Percentiles rank a stretch among this genome's conserved stretches.
Evolutionary conservation across 2,888 invertebrate genomes (phyloP).

Genomic region (Macaria liturata): DNA sequence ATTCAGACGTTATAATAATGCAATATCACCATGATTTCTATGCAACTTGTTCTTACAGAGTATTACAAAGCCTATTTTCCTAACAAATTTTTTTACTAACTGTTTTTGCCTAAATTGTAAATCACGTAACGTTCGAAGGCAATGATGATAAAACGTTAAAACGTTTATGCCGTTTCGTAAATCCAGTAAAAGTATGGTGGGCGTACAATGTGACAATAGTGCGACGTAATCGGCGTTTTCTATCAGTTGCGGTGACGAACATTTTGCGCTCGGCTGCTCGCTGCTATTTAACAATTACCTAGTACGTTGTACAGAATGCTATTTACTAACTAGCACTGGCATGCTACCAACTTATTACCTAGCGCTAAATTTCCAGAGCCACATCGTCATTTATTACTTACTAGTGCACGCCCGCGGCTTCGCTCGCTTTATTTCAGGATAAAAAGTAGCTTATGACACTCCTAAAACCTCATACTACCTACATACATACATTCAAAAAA

Average conservation of each 20-base stretch:
- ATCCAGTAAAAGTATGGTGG: constrained; percentile 76
- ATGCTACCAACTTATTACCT: too few relatives aligned
- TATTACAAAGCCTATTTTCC: too few relatives aligned
- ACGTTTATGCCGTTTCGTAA: constrained; percentile 72
- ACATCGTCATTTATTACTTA: too few relatives aligned
- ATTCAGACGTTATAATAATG: too few relatives aligned
- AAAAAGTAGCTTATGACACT: too few relatives aligned
- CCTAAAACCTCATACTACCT: too few relatives aligned
- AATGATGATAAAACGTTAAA: constrained; percentile 57
- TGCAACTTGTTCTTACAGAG: too few relatives aligned
- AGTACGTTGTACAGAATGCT: constrained; percentile 44
- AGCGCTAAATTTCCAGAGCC: too few relatives aligned
- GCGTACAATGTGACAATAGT: constrained; percentile 77
- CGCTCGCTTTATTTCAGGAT: too few relatives aligned
- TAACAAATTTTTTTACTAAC: constrained; percentile 29
- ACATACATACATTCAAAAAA: too few relatives aligned
- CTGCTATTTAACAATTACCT: constrained; percentile 34
- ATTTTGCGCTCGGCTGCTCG: constrained; percentile 70
- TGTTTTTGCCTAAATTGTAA: constrained; percentile 38
- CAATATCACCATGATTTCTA: too few relatives aligned
- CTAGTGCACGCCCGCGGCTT: too few relatives aligned
- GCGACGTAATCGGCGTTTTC: constrained; percentile 77
- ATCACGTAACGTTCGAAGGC: constrained; percentile 62
- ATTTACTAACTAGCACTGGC: constrained; percentile 5
- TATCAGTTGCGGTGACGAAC: constrained; percentile 78